Base-by-base conservation (phyloP, 2,797 vertebrate genomes). In the Rousettus madagascariensis region DNA sequence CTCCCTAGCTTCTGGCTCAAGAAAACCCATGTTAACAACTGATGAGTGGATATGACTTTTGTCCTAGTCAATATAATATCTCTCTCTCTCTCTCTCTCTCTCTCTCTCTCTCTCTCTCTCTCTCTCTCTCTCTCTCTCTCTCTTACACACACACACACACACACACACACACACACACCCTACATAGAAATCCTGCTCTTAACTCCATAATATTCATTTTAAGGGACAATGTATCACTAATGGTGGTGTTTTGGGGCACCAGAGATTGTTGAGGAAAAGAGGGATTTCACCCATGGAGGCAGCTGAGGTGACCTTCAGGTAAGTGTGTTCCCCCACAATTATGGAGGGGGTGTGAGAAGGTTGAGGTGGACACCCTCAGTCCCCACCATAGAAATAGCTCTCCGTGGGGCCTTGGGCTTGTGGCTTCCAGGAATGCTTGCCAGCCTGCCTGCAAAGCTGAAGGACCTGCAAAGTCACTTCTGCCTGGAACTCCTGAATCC, bases 361-460 rank as follows among this genome's bases (percentile, higher is more conserved):
- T 6, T 68, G 80, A 71, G 41, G 30, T 46, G n/a, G 30, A 6
- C 19, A 22, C 43, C 36, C 24, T 61, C 13, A 4, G 3, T 30
- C 89, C 5, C 36, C 8, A 38, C n/a, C 28, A 26, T 3, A 51
- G 61, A 71, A 51, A 41, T 0, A 41, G 75, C 20, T 22, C 6
- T 49, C 15, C 0, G 2, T 20, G 0, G 0, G 41, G 30, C 13
- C 71, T 65, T 15, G 15, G 16, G 17, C 55, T 51, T 7, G 1
- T 30, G 49, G 41, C 41, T 78, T 65, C 43, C 71, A 49, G 53
- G 65, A 65, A 33, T 51, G 38, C 36, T 79, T 41, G 11, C 20
- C 7, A 9, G 33, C 28, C 13, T 28, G 38, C 79, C 24, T 75
- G 78, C 5, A 4, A 38, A 69, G 12, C 77, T 61, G 33, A 82